phyloP scores from a whole-genome alignment of 2,113 vertebrate species.

The Notothenia coriiceps region DNA sequence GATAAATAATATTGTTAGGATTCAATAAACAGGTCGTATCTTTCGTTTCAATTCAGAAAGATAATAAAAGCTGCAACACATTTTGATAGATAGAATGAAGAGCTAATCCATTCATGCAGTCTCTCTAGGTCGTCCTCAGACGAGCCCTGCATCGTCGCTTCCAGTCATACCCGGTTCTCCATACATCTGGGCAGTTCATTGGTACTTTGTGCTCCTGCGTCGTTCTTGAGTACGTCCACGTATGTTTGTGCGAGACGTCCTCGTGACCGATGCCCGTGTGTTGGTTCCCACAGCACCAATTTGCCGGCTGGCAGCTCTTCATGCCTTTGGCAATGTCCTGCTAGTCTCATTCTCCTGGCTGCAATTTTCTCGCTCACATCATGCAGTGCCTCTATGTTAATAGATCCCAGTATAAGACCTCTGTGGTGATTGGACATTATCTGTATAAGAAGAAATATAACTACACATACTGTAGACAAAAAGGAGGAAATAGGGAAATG shows the following conservation, averaged over 20 bases:
- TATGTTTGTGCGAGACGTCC: too few relatives aligned
- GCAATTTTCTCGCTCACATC: too few relatives aligned
- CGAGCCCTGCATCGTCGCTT: too few relatives aligned
- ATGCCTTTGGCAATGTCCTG: too few relatives aligned
- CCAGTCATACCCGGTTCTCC: too few relatives aligned
- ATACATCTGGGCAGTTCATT: too few relatives aligned
- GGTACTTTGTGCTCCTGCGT: too few relatives aligned
- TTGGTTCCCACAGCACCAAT: too few relatives aligned
- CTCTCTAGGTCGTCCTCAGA: not conserved
- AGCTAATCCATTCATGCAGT: not conserved
- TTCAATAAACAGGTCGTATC: not conserved
- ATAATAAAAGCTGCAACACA: not conserved
- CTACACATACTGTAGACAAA: not conserved
- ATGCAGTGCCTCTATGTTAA: not conserved
- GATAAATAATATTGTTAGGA: constrained; percentile 8
- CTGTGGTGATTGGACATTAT: not conserved
- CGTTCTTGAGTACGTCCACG: too few relatives aligned
- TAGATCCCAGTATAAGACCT: not conserved
- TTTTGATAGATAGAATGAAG: constrained; percentile 3
- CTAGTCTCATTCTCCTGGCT: too few relatives aligned
- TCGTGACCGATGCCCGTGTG: too few relatives aligned
- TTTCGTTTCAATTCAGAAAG: not conserved
- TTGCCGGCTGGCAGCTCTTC: too few relatives aligned
- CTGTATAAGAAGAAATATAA: not conserved
- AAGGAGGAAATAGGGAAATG: not conserved